Conservation (phyloP, 2,888 invertebrate species). For the Steinernema hermaphroditum region DNA sequence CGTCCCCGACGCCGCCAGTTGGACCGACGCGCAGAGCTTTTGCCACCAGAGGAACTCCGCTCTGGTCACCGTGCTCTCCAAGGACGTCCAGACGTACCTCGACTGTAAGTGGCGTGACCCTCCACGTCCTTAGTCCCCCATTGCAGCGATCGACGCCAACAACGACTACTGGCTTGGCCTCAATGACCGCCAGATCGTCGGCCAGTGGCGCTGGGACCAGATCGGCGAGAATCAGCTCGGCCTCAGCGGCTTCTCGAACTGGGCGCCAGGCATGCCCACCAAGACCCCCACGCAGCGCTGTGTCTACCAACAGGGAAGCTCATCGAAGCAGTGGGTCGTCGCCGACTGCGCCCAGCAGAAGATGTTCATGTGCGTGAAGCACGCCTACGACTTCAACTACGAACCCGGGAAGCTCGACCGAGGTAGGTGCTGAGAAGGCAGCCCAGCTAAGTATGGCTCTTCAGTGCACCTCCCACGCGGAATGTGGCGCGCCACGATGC, state of each 20-base stretch:
- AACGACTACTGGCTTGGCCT: slow-evolving; percentile 51
- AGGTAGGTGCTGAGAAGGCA: slow-evolving; percentile 28
- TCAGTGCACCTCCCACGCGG: slow-evolving; percentile 43
- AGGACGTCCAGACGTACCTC: slow-evolving; percentile 38
- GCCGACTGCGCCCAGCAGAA: slow-evolving; percentile 39
- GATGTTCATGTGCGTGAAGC: slow-evolving; percentile 46
- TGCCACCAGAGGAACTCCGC: slow-evolving; percentile 44
- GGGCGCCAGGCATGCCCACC: slow-evolving; percentile 44
- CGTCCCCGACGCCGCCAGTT: slow-evolving; percentile 26
- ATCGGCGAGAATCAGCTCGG: background rate
- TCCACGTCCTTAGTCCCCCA: background rate
- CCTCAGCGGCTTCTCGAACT: slow-evolving; percentile 42
- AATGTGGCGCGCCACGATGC: slow-evolving; percentile 46
- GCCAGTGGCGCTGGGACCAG: slow-evolving; percentile 49
- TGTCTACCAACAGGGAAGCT: slow-evolving; percentile 20
- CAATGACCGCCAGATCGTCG: slow-evolving; percentile 39
- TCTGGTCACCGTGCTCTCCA: slow-evolving; percentile 44
- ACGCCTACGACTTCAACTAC: slow-evolving; percentile 41
- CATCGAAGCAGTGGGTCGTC: slow-evolving; percentile 39
- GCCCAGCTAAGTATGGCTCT: background rate
- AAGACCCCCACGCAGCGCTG: background rate
- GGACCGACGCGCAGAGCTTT: slow-evolving; percentile 42
- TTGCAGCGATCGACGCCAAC: slow-evolving; percentile 34
- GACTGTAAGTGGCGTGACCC: slow-evolving; percentile 27
- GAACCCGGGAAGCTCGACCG: slow-evolving; percentile 35